Evolutionary conservation across 64 coral and sea anemone species (phyloP), one percentile per base, ranked within the genome.

Genomic region (Montipora cactus): DNA sequence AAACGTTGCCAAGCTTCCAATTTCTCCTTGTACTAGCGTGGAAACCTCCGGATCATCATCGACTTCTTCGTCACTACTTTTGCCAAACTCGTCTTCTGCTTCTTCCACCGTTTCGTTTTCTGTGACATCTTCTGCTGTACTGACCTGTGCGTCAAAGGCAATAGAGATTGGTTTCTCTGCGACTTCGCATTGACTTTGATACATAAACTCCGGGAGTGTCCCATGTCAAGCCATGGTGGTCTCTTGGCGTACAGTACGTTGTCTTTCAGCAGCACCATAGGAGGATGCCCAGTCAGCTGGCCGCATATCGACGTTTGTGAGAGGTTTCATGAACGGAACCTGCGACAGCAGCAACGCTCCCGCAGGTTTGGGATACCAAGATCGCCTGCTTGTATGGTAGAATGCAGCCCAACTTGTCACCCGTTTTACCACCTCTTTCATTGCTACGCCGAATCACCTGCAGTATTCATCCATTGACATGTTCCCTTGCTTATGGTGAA

Each of bases 251-350:
- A 87, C 83, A 8, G 91, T 87, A 5, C 82, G 10, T 83, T 91
- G 89, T 44, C 89, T 61, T 46, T 82, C 89, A 68, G 89, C 89
- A 25, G 77, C 89, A 73, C 89, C 89, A 83, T 91, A 79, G 48
- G 88, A 7, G 7, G 88, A 79, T 9, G 2, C 88, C 88, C 88
- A 90, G 48, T 90, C 88, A 77, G 73, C 61, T 47, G 67, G 48
- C 2, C 15, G 3, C 84, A 87, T 87, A 44, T 69, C 0, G n/a
- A 87, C 66, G 28, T 71, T 67, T 28, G 84, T 0, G 2, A 87
- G 71, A 59, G 44, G 84, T 20, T 87, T 87, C 55, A 87, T 69
- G 15, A 19, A 47, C 25, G 2, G 84, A 19, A 87, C 66, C 59
- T 87, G 48, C n/a, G 84, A 69, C 15, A 87, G 71, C n/a, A 19